Conservation (phyloP, 37 sponge, comb jelly and placozoan species). For the Crambe crambe region DNA sequence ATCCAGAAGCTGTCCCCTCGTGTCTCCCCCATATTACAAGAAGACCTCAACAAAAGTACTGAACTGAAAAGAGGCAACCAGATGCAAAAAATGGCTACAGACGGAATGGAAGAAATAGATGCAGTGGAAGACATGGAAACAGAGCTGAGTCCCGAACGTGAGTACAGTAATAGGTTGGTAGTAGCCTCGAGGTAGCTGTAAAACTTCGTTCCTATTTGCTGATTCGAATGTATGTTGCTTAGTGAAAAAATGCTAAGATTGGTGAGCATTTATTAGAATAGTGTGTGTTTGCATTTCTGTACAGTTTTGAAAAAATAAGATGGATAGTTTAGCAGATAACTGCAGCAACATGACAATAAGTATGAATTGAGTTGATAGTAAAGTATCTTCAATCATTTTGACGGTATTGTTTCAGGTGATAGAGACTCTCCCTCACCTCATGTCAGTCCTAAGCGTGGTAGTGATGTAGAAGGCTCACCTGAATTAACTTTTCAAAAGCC, state of each 20-base stretch:
- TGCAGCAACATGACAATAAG: not conserved
- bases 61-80: not conserved
- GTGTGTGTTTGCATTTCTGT: not conserved
- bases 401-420: not conserved
- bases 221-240: slow-evolving; percentile 1
- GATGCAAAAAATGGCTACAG: not conserved
- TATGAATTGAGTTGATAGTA: not conserved
- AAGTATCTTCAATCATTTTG: no score
- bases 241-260: not conserved
- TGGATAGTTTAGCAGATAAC: not conserved
- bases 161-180: not conserved
- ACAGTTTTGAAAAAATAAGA: not conserved
- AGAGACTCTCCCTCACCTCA: slow-evolving; percentile 35
- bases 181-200: not conserved
- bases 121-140: slow-evolving; percentile 42
- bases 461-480: slow-evolving; percentile 24
- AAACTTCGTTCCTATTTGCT: not conserved
- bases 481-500: not conserved
- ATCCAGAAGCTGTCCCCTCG: not conserved
- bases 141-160: slow-evolving; percentile 48
- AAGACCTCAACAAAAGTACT: not conserved
- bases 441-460: slow-evolving; percentile 19
- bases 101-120: not conserved
- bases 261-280: slow-evolving; percentile 40
- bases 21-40: not conserved